Conservation (phyloP, 2,113 vertebrate genomes). For the Puma concolor region DNA sequence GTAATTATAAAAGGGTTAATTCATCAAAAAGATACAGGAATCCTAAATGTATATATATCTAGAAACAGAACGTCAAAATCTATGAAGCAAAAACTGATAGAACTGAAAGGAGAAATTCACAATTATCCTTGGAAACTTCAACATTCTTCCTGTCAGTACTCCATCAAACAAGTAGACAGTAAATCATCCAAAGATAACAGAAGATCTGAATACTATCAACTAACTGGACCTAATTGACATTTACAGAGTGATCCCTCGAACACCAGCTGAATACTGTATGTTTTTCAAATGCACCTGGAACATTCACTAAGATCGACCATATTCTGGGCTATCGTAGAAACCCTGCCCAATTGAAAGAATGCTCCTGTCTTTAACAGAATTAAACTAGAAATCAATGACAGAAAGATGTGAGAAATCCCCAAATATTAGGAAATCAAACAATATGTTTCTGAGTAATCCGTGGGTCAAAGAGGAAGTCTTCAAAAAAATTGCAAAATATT, state of each 20-base stretch:
- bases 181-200: neutral
- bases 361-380: constrained; percentile 9
- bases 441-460: neutral
- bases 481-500: constrained; percentile 32
- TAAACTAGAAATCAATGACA: neutral
- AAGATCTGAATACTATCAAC: neutral
- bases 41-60: neutral
- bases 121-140: neutral
- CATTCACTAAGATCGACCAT: neutral
- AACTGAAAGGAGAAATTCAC: neutral
- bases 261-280: neutral
- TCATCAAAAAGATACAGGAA: neutral
- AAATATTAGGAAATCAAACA: constrained; percentile 40
- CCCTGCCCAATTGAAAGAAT: constrained; percentile 13
- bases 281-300: neutral
- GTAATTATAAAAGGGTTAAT: neutral
- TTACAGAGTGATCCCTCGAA: neutral
- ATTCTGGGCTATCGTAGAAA: neutral
- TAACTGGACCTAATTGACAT: neutral
- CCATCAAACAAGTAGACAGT: neutral
- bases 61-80: neutral
- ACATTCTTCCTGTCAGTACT: neutral
- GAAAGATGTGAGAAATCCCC: neutral
- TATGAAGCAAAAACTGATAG: neutral
- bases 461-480: neutral